Evolutionary conservation across 2,888 invertebrate genomes (phyloP).

Genomic region (Ochropacha duplaris): DNA sequence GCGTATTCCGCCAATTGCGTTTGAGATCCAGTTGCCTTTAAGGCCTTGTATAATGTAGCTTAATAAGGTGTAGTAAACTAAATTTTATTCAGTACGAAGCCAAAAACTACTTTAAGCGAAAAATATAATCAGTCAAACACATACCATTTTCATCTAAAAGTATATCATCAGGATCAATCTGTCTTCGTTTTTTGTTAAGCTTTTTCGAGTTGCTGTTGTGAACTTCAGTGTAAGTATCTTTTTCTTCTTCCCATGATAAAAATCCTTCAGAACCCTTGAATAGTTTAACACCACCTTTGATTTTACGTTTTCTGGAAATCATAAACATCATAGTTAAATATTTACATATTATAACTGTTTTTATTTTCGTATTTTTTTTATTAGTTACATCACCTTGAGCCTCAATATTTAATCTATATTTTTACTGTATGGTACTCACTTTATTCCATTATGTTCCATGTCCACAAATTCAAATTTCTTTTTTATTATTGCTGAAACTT

Average conservation of each 20-base stretch:
- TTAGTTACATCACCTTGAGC: no score
- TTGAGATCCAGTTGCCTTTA: no score
- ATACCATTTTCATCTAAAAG: constrained; percentile 50
- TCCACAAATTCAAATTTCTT: constrained; percentile 70
- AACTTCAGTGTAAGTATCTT: constrained; percentile 56
- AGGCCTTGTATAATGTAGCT: no score
- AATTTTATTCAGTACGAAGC: no score
- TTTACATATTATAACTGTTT: no score
- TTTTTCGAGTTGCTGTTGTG: constrained; percentile 62
- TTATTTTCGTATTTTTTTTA: no score
- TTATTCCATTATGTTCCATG: constrained; percentile 34
- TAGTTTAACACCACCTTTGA: constrained; percentile 74
- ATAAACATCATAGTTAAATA: background rate
- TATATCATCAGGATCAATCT: constrained; percentile 36
- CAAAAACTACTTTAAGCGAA: no score
- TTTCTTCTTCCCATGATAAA: constrained; percentile 59
- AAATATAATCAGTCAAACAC: background rate
- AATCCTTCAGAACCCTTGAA: constrained; percentile 67
- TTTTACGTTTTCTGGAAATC: constrained; percentile 58
- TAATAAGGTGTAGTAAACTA: no score
- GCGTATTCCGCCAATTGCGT: no score
- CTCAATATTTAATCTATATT: background rate
- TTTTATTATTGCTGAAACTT: constrained; percentile 74
- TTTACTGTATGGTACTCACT: constrained; percentile 38
- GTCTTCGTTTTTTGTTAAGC: constrained; percentile 43